These are phyloP conservation scores for Petrocephalus schoutedeni DNA, from an alignment of 2,797 vertebrate genomes.

Conservation along the genomic window DNA sequence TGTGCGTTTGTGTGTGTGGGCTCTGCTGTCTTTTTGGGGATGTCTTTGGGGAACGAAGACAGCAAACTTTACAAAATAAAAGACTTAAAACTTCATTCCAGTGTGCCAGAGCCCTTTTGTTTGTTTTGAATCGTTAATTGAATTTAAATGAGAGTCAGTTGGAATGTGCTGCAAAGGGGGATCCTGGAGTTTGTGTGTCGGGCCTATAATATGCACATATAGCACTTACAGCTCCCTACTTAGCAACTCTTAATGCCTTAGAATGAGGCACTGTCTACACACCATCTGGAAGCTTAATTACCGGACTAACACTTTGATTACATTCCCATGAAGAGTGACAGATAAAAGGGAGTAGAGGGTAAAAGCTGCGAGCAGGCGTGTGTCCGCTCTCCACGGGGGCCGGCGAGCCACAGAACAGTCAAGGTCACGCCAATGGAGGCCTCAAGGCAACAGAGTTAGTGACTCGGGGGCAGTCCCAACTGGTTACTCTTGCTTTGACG, in stretches of 20 bases:
- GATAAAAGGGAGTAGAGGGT: not conserved
- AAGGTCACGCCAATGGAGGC: not conserved
- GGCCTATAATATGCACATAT: not conserved
- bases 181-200: not conserved
- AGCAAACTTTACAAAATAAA: not conserved
- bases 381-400: not conserved
- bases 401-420: not conserved
- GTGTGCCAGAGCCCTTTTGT: not conserved
- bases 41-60: not conserved
- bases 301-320: not conserved
- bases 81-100: not conserved
- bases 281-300: conserved; percentile 17
- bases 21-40: not conserved
- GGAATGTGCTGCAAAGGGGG: not conserved
- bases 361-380: not conserved
- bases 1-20: too few species aligned
- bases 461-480: not conserved
- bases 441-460: not conserved
- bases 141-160: not conserved
- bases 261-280: not conserved
- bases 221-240: not conserved
- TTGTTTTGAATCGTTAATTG: not conserved
- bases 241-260: not conserved
- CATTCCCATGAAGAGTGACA: not conserved
- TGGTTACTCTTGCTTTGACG: not conserved